phyloP scores from a whole-genome alignment of 1,140 invertebrate genomes.

The Alviniconcha marisindica region DNA sequence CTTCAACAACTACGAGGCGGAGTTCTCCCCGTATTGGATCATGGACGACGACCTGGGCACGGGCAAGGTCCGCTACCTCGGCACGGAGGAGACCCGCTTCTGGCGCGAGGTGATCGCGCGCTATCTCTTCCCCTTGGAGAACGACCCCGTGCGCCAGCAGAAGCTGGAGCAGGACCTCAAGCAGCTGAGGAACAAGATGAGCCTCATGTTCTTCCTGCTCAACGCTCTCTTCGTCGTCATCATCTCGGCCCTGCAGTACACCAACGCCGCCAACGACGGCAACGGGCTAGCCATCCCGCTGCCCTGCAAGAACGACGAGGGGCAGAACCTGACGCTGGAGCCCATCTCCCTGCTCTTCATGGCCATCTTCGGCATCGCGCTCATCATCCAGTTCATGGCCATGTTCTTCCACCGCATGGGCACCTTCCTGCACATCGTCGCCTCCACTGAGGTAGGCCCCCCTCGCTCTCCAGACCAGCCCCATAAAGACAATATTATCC shows the following conservation, averaged over 20 bases:
- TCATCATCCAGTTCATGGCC: constrained; percentile 96
- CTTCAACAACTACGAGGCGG: constrained; percentile 49
- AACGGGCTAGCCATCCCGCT: constrained; percentile 64
- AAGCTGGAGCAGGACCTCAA: constrained; percentile 86
- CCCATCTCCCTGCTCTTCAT: constrained; percentile 98
- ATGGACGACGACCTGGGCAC: constrained; percentile 83
- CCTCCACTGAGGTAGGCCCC: constrained; percentile 93
- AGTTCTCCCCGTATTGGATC: constrained; percentile 86
- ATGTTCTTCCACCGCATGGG: constrained; percentile 99
- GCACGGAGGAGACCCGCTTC: constrained; percentile 75
- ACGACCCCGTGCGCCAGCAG: constrained; percentile 61
- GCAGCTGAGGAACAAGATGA: constrained; percentile 92
- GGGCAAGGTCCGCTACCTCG: constrained; percentile 80
- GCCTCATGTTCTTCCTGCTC: constrained; percentile 72
- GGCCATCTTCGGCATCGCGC: constrained; percentile 97
- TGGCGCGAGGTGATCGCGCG: constrained; percentile 70
- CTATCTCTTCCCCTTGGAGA: constrained; percentile 68
- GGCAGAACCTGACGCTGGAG: constrained; percentile 79
- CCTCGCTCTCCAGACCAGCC: too few relatives aligned
- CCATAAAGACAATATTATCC: too few relatives aligned
- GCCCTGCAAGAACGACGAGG: constrained; percentile 56
- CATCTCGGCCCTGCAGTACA: constrained; percentile 76
- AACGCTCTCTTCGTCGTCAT: constrained; percentile 73
- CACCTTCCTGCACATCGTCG: constrained; percentile 97
- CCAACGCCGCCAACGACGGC: constrained; percentile 57